phyloP scores from a whole-genome alignment of 2,797 vertebrate species.

The Propithecus deckenii region DNA sequence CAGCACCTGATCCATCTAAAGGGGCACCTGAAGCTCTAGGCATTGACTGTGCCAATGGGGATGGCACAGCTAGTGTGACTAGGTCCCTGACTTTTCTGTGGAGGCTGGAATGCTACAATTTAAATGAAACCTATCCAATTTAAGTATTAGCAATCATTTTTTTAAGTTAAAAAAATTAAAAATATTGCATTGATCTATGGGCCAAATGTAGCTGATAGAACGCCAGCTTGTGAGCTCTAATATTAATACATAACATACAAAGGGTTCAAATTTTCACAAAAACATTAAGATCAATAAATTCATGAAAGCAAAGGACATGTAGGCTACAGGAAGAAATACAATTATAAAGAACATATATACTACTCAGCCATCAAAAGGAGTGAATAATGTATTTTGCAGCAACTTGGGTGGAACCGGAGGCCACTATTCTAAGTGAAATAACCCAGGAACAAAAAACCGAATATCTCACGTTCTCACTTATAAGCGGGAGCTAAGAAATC shows the following conservation, averaged over 20 bases:
- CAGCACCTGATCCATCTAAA: background rate
- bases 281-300: background rate
- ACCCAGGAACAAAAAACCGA: background rate
- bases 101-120: background rate
- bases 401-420: background rate
- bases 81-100: background rate
- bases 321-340: background rate
- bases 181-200: background rate
- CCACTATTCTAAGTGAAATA: background rate
- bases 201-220: background rate
- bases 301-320: background rate
- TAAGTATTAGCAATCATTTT: background rate
- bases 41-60: background rate
- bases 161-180: background rate
- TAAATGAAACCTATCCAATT: background rate
- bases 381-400: background rate
- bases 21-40: background rate
- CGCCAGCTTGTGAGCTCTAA: background rate
- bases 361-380: background rate
- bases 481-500: background rate
- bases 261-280: background rate
- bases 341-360: background rate
- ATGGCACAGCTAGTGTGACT: rapidly evolving
- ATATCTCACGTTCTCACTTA: background rate
- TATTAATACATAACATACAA: background rate